Conservation (phyloP, 2,113 vertebrate species). For the Salminus brasiliensis region DNA sequence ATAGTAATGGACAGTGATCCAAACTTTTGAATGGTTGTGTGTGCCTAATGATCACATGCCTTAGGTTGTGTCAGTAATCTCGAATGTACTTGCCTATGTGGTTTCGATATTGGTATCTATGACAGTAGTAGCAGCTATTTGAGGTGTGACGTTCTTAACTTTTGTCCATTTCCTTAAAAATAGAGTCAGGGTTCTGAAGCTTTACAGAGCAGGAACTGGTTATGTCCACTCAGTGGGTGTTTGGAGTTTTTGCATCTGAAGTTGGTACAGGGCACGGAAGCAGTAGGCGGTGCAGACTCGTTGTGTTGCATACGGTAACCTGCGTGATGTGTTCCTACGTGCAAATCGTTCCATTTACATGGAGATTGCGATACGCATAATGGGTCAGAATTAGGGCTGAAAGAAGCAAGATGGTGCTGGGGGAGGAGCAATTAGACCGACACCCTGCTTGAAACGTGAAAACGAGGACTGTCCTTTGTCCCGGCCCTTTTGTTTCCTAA, state of each 20-base stretch:
- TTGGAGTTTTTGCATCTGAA: background rate
- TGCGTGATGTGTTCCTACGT: background rate
- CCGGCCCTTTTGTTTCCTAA: constrained; percentile 49
- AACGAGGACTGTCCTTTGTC: constrained; percentile 35
- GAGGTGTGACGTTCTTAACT: no score
- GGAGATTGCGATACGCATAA: background rate
- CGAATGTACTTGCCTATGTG: no score
- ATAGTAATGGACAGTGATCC: no score
- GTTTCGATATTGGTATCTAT: no score
- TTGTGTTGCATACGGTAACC: background rate
- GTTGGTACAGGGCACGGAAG: no score
- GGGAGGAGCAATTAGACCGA: constrained; percentile 46
- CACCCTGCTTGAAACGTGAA: constrained; percentile 41
- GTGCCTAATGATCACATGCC: no score
- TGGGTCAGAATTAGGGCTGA: constrained; percentile 9
- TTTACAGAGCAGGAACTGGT: background rate
- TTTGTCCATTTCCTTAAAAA: background rate
- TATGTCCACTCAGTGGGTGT: background rate
- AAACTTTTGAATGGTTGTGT: no score
- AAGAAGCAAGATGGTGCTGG: constrained; percentile 9
- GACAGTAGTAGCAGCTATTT: no score
- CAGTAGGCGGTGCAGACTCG: background rate
- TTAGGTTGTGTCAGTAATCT: no score
- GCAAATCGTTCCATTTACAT: constrained; percentile 11
- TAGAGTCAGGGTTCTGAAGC: background rate